These are phyloP conservation scores for Diabrotica undecimpunctata DNA, from an alignment of 1,140 invertebrate species.

Conservation along the genomic window DNA sequence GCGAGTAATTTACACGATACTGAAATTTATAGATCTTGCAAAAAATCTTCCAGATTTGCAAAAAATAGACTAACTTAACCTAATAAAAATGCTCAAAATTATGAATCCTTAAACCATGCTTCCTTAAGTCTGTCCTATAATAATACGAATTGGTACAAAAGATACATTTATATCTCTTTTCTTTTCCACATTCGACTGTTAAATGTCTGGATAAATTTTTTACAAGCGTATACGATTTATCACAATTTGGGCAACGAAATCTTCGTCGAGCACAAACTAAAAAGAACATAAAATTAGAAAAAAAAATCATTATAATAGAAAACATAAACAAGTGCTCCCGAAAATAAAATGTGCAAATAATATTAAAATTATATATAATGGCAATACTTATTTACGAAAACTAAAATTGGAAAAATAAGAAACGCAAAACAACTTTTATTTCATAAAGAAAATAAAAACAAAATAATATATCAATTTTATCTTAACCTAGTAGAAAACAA, in stretches of 20 bases:
- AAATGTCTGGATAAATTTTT: conserved; percentile 54
- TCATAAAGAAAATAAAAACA: no score
- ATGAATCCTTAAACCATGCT: conserved; percentile 41
- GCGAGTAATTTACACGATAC: no score
- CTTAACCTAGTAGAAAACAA: no score
- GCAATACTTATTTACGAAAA: no score
- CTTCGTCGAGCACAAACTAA: conserved; percentile 7
- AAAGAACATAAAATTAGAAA: not conserved
- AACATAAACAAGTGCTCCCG: no score
- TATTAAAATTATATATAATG: no score
- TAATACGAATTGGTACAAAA: conserved; percentile 44
- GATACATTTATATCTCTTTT: conserved; percentile 51
- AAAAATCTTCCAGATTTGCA: not conserved
- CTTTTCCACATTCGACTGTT: conserved; percentile 54
- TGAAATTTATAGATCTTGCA: no score
- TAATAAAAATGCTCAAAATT: conserved; percentile 24
- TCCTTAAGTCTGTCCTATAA: conserved; percentile 34
- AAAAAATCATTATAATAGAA: not conserved
- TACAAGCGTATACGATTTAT: conserved; percentile 51
- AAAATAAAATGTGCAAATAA: no score
- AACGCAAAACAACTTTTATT: no score
- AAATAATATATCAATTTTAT: no score
- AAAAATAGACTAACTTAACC: not conserved
- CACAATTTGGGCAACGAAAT: conserved; percentile 47
- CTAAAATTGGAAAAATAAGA: no score